These are phyloP conservation scores for Adrianichthys oophorus DNA, from an alignment of 2,797 vertebrate species.

Conservation along the genomic window DNA sequence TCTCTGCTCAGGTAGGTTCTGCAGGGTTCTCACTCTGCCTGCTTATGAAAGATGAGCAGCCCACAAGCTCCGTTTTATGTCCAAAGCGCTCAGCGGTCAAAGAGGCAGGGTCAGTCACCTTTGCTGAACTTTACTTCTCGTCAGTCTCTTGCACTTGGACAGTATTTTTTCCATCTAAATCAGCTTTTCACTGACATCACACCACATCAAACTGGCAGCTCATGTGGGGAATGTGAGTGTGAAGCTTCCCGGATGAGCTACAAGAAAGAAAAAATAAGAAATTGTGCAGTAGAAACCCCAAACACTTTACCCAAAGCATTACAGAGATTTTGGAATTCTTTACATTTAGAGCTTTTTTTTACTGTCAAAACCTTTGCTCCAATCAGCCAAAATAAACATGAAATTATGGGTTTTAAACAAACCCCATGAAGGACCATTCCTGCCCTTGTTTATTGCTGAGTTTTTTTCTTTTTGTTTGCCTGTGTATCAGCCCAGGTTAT, in stretches of 20 bases:
- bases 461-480: slow-evolving; percentile 5
- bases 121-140: slow-evolving; percentile 30
- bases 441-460: not conserved
- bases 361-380: slow-evolving; percentile 17
- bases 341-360: slow-evolving; percentile 35
- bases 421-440: slow-evolving; percentile 28
- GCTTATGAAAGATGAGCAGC: slow-evolving; percentile 45
- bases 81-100: slow-evolving; percentile 23
- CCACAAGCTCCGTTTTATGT: slow-evolving; percentile 27
- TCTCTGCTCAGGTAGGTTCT: slow-evolving; percentile 42
- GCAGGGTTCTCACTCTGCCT: slow-evolving; percentile 42
- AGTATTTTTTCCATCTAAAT: slow-evolving; percentile 34
- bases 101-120: slow-evolving; percentile 33
- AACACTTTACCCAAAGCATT: too few relatives aligned
- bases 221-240: slow-evolving; percentile 28
- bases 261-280: too few relatives aligned
- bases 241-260: slow-evolving; percentile 43
- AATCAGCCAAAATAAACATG: slow-evolving; percentile 17
- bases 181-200: slow-evolving; percentile 29
- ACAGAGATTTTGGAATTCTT: slow-evolving; percentile 48
- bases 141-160: slow-evolving; percentile 4
- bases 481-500: slow-evolving; percentile 22
- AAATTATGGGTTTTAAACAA: slow-evolving; percentile 64
- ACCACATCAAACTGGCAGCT: slow-evolving; percentile 34
- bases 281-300: too few relatives aligned